A percentile compares a stretch with the other conserved stretches of the same genome.
These are phyloP conservation scores for Tragelaphus imberbis DNA, from an alignment of 2,113 vertebrate genomes.

Conservation along the genomic window DNA sequence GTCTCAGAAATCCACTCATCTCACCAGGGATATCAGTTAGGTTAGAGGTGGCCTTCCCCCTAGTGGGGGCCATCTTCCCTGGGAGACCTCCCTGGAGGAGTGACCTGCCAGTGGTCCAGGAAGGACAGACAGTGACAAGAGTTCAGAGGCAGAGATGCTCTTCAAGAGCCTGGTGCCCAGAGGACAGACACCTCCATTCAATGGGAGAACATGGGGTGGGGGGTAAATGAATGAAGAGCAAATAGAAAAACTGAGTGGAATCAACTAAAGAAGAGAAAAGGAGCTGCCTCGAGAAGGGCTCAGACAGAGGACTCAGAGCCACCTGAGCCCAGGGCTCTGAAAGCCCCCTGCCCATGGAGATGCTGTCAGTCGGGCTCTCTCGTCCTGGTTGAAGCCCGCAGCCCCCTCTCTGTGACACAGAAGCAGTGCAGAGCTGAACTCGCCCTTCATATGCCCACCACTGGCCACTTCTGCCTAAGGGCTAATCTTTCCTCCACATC, in stretches of 20 bases:
- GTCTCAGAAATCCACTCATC: background rate
- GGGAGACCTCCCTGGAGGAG: background rate
- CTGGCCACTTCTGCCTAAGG: background rate
- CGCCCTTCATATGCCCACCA: rapidly evolving
- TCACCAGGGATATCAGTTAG: background rate
- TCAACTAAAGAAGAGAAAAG: background rate
- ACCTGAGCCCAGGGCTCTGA: background rate
- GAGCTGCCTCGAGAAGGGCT: background rate
- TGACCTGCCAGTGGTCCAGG: background rate
- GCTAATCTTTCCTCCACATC: background rate
- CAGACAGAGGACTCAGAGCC: background rate
- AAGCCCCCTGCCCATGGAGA: rapidly evolving
- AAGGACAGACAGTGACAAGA: background rate
- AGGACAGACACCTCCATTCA: background rate
- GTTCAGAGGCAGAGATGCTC: background rate
- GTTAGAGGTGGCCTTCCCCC: background rate
- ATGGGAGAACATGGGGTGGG: background rate
- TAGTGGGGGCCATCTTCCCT: too few relatives aligned
- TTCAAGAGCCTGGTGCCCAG: too few relatives aligned
- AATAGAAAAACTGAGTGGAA: background rate
- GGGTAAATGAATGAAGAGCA: background rate
- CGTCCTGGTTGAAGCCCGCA: rapidly evolving
- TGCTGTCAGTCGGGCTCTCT: rapidly evolving
- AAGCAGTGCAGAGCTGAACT: rapidly evolving
- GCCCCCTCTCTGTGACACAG: rapidly evolving